phyloP scores from a whole-genome alignment of 2,888 invertebrate species.

The Cremastobaeus sp. region DNA sequence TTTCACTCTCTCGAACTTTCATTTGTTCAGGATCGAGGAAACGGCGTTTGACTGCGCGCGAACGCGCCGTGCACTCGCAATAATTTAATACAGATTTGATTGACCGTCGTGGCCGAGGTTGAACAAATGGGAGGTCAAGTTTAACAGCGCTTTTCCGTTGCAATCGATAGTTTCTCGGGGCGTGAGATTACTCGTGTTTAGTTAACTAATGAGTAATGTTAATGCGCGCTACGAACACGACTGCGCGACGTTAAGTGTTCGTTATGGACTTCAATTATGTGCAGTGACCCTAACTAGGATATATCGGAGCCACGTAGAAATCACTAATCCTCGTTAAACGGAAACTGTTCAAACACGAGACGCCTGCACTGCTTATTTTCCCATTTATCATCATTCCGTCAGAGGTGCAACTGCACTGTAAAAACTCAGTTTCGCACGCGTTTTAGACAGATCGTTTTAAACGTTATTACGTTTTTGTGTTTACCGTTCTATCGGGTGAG shows the following conservation, averaged over 20 bases:
- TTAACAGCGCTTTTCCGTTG: constrained; percentile 39
- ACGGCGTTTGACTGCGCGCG: too few relatives aligned
- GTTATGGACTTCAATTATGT: constrained; percentile 40
- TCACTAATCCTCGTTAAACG: constrained; percentile 22
- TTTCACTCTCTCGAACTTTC: too few relatives aligned
- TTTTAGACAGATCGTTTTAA: too few relatives aligned
- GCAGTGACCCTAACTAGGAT: constrained; percentile 30
- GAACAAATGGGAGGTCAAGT: constrained; percentile 48
- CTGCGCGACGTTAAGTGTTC: constrained; percentile 27
- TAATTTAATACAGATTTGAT: constrained; percentile 36
- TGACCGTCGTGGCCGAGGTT: constrained; percentile 8
- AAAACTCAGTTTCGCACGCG: too few relatives aligned
- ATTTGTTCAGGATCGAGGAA: too few relatives aligned
- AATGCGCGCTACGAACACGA: constrained; percentile 44
- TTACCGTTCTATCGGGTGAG: too few relatives aligned
- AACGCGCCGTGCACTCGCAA: too few relatives aligned
- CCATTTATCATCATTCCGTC: constrained; percentile 38
- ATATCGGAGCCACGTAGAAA: constrained; percentile 25
- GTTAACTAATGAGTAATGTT: constrained; percentile 53
- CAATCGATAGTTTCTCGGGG: too few relatives aligned
- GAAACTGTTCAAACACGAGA: constrained; percentile 16
- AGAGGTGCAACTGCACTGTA: too few relatives aligned
- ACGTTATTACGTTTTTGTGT: too few relatives aligned
- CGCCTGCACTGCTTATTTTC: constrained; percentile 21
- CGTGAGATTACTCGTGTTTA: too few relatives aligned